Conservation (phyloP, 1,140 invertebrate genomes). For the Nilaparvata lugens region DNA sequence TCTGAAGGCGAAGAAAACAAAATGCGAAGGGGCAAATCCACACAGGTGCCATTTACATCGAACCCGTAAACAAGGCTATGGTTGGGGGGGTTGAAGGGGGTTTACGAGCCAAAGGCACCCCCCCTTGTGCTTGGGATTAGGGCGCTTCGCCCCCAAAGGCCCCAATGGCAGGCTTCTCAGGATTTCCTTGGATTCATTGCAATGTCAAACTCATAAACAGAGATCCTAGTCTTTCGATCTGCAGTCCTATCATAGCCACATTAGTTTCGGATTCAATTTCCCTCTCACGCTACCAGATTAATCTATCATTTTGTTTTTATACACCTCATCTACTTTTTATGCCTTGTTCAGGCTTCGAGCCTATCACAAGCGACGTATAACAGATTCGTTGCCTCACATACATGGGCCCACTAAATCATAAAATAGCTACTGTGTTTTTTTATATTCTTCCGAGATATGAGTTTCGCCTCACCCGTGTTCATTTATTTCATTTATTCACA, state of each 20-base stretch:
- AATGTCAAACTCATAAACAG: background rate
- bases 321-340: too few relatives aligned
- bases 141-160: background rate
- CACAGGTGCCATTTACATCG: conserved; percentile 4
- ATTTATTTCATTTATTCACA: too few relatives aligned
- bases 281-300: background rate
- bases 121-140: background rate
- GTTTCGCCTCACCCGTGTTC: too few relatives aligned
- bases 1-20: conserved; percentile 2
- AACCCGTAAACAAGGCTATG: background rate
- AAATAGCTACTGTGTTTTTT: too few relatives aligned
- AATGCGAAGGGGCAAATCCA: conserved; percentile 4
- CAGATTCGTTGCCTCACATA: too few relatives aligned
- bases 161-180: background rate
- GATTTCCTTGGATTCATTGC: conserved; percentile 3
- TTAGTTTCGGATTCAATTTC: conserved; percentile 1
- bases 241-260: background rate
- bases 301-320: too few relatives aligned
- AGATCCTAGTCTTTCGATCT: conserved; percentile 3
- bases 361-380: too few relatives aligned
- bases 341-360: too few relatives aligned
- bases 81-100: background rate
- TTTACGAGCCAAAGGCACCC: background rate
- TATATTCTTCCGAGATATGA: too few relatives aligned
- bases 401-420: too few relatives aligned